A percentile compares a stretch with the other conserved stretches of the same genome.
Evolutionary conservation across 2,113 vertebrate species (phyloP).

Genomic region (Elaphurus davidianus): DNA sequence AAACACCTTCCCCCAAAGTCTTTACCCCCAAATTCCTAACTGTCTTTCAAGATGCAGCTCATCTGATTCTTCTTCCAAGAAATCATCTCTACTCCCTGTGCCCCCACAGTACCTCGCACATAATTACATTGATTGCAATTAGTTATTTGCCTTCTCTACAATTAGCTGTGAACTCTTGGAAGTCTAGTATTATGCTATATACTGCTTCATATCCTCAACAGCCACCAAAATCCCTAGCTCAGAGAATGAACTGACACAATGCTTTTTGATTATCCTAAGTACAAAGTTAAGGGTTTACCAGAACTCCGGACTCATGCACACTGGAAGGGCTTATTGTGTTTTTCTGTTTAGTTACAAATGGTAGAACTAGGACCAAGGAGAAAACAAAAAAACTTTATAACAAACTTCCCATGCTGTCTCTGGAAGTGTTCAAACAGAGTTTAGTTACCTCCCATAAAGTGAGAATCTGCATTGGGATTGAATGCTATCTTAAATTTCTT

Average conservation of each 20-base stretch:
- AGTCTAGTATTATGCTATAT: neutral
- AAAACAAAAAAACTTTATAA: neutral
- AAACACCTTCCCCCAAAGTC: neutral
- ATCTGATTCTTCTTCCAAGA: neutral
- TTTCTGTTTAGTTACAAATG: neutral
- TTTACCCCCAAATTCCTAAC: neutral
- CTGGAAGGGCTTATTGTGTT: neutral
- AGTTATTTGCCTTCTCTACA: neutral
- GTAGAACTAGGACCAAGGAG: neutral
- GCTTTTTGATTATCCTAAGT: neutral
- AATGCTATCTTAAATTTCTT: neutral
- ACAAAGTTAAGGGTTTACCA: neutral
- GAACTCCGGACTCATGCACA: neutral
- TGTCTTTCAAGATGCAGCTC: neutral
- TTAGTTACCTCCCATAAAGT: neutral
- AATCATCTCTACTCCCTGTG: neutral
- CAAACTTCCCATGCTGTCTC: neutral
- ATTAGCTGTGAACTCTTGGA: neutral
- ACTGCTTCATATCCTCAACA: neutral
- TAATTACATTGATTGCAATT: neutral
- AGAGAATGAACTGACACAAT: neutral
- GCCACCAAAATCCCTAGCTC: neutral
- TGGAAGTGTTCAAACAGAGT: neutral
- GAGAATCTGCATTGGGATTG: neutral
- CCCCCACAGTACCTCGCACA: neutral